Evolutionary conservation across 2,888 invertebrate species (phyloP), one percentile per base, ranked within the genome.

Genomic region (Molanna angustata): DNA sequence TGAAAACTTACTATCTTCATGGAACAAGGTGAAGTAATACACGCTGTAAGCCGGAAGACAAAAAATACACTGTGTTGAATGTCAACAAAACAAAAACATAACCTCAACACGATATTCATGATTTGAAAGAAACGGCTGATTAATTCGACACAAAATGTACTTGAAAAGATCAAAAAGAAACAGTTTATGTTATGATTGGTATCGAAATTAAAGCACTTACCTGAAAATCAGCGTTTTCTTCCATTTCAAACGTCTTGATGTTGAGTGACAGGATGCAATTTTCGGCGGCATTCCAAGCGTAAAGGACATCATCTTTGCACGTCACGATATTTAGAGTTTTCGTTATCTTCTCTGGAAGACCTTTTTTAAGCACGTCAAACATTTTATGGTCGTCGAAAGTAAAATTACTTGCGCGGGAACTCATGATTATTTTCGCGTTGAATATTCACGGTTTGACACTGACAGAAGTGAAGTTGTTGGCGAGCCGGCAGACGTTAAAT

Each of bases 231-330:
- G 80, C 72, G 50, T 78, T 74, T 50, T 79, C 76, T 60, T 71
- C 65, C 63, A 71, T 71, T 65, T 79, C 69, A 64, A 76, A 62
- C 65, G 72, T 66, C 65, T 72, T 75, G 58, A 85, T 61, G 66
- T 85, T 84, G 58, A 86, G 68, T 54, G 82, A 76, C 62, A 82
- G 71, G 56, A 86, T 74, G 67, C 83, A 84, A 64, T 78, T 80
- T 66, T 84, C 82, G 51, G 75, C 69, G 1, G 78, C 74, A 64
- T 83, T 80, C 87, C 86, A 87, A 61, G 81, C 75, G 64, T 82
- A 87, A 50, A 86, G 69, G 61, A 85, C 78, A 67, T 85, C 83
- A 61, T 86, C 84, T 54, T 79, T 79, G 48, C 84, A 76, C 62
- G 80, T 80, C 20, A 86, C 66, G 60, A 85, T 76, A 69, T 84